Evolutionary conservation across 2,113 vertebrate genomes (phyloP).

Genomic region (Furnarius figulus): DNA sequence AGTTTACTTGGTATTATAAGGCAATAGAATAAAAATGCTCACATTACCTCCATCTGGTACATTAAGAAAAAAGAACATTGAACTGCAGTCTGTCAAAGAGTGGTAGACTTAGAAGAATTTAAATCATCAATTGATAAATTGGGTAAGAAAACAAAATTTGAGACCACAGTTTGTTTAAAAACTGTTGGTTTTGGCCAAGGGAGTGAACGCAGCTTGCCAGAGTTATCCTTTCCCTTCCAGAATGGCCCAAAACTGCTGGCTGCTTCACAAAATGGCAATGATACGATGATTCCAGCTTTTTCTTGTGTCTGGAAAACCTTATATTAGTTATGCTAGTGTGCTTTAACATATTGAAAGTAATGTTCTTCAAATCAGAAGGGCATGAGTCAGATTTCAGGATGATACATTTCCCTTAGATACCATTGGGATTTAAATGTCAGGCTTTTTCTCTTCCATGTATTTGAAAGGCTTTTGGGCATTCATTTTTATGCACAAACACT

Average conservation of each 20-base stretch:
- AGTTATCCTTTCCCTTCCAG: not conserved
- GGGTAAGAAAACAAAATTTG: not conserved
- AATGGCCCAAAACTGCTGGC: not conserved
- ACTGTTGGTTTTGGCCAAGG: not conserved
- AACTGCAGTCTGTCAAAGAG: not conserved
- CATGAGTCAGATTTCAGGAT: slow-evolving; percentile 30
- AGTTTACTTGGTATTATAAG: not conserved
- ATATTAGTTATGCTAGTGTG: not conserved
- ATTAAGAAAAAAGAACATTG: not conserved
- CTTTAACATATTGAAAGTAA: slow-evolving; percentile 29
- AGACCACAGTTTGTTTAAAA: not conserved
- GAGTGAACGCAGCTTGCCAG: not conserved
- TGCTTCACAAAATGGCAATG: not conserved
- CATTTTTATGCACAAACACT: slow-evolving; percentile 18
- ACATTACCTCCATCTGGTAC: not conserved
- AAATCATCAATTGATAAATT: not conserved
- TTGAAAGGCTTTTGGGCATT: slow-evolving; percentile 18
- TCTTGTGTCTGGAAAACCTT: not conserved
- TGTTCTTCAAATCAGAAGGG: slow-evolving; percentile 35
- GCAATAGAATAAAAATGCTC: not conserved
- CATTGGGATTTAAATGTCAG: slow-evolving; percentile 57
- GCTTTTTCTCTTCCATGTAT: slow-evolving; percentile 28
- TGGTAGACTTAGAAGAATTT: not conserved
- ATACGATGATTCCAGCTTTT: not conserved
- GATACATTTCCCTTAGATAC: slow-evolving; percentile 16